Conservation (phyloP, 2,113 vertebrate genomes). For the Rhabdornis inornatus region DNA sequence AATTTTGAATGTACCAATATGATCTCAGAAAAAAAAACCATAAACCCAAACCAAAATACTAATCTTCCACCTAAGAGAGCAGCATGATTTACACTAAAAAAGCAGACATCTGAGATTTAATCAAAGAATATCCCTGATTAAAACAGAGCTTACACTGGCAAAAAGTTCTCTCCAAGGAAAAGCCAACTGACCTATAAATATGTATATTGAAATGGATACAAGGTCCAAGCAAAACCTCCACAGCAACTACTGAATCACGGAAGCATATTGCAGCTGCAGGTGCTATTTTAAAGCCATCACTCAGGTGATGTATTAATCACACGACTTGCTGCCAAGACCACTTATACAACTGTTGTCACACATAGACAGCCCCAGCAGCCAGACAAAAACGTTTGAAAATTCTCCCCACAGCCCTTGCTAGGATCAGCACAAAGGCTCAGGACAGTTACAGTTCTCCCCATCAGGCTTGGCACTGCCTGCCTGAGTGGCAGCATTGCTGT, state of each 20-base stretch:
- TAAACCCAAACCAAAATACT: not conserved
- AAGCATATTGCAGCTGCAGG: not conserved
- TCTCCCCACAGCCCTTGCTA: not conserved
- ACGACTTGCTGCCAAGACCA: not conserved
- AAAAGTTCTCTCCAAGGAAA: not conserved
- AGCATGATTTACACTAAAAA: not conserved
- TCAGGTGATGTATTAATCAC: not conserved
- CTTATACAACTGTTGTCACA: not conserved
- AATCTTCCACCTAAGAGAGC: not conserved
- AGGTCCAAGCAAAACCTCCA: not conserved
- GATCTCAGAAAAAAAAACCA: not conserved
- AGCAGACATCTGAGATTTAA: not conserved
- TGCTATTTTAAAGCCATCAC: not conserved
- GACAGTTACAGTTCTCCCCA: not conserved
- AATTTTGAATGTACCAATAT: not conserved
- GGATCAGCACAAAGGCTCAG: fast-evolving
- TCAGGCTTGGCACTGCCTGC: not conserved
- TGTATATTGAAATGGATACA: not conserved
- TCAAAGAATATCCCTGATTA: not conserved
- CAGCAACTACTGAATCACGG: not conserved
- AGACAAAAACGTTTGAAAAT: not conserved
- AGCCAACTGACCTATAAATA: not conserved
- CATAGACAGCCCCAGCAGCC: fast-evolving
- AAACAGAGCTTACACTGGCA: not conserved
- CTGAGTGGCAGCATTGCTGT: not conserved